A percentile compares a stretch with the other conserved stretches of the same genome.
Evolutionary conservation across 2,797 vertebrate species (phyloP).

Genomic region (Characodon lateralis): DNA sequence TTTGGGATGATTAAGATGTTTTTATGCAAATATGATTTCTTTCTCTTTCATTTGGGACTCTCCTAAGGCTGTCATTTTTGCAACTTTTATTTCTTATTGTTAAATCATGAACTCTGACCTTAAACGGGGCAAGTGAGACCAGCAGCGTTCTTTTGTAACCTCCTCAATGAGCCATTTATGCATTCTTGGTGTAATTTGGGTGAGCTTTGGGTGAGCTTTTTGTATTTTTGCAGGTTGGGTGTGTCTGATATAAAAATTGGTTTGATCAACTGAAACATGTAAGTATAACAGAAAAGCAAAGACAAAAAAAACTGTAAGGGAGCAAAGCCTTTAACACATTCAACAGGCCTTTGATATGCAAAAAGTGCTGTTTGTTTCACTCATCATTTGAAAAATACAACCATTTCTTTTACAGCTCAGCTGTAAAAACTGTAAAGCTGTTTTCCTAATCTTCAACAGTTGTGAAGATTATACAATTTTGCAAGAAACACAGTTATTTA

Average conservation of each 20-base stretch:
- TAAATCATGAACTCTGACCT: background rate
- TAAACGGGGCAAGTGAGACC: background rate
- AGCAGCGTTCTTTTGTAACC: background rate
- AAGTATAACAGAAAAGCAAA: background rate
- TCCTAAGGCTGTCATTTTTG: background rate
- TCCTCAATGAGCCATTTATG: background rate
- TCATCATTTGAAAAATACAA: slow-evolving; percentile 29
- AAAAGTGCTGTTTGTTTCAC: slow-evolving; percentile 29
- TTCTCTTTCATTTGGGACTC: background rate
- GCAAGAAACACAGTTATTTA: slow-evolving; percentile 19
- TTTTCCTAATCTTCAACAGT: background rate
- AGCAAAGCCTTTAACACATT: background rate
- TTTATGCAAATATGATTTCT: background rate
- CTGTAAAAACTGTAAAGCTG: background rate
- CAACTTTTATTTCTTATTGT: background rate
- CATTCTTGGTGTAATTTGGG: background rate
- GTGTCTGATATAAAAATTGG: background rate
- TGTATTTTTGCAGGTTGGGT: background rate
- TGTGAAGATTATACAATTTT: slow-evolving; percentile 10
- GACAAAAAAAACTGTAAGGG: background rate
- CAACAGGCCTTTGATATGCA: background rate
- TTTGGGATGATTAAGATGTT: background rate
- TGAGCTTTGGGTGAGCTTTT: background rate
- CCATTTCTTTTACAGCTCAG: slow-evolving; percentile 19
- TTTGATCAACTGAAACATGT: background rate